These are phyloP conservation scores for Dinoponera quadriceps DNA, from an alignment of 1,140 invertebrate species.

Conservation along the genomic window DNA sequence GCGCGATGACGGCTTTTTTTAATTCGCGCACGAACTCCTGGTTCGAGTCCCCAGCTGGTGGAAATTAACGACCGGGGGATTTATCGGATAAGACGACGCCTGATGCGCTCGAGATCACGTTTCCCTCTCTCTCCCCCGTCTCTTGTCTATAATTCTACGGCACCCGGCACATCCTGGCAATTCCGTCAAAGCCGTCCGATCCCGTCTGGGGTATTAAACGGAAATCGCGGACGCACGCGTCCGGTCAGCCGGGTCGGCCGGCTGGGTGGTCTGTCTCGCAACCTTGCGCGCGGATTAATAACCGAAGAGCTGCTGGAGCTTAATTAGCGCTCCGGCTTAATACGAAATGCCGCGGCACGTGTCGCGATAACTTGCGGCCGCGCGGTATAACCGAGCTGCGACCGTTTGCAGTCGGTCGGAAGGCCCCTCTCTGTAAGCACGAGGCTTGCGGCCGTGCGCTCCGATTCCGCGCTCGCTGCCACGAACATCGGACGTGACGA, in stretches of 20 bases:
- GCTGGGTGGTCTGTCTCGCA: neutral
- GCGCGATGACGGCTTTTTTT: no score
- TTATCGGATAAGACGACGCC: neutral
- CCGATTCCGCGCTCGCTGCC: conserved; percentile 37
- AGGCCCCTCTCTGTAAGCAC: neutral
- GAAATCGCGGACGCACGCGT: conserved; percentile 58
- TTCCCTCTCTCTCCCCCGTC: neutral
- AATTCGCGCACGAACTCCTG: no score
- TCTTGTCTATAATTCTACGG: neutral
- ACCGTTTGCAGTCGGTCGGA: conserved; percentile 36
- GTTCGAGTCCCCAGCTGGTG: no score
- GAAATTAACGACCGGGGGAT: no score
- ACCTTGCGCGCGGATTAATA: conserved; percentile 60
- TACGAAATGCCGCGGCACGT: conserved; percentile 60
- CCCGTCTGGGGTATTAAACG: conserved; percentile 50
- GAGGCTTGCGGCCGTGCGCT: neutral
- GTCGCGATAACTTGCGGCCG: conserved; percentile 50
- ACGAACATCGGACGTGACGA: conserved; percentile 55
- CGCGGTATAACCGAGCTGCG: no score
- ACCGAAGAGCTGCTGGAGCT: conserved; percentile 50
- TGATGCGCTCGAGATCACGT: conserved; percentile 17
- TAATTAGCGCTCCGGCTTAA: conserved; percentile 58
- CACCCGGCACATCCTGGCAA: neutral
- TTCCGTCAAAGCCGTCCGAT: conserved; percentile 43
- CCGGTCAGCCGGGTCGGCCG: conserved; percentile 32